Evolutionary conservation across 1,140 invertebrate genomes (phyloP), one percentile per base, ranked within the genome.

Genomic region (Batillaria attramentaria): DNA sequence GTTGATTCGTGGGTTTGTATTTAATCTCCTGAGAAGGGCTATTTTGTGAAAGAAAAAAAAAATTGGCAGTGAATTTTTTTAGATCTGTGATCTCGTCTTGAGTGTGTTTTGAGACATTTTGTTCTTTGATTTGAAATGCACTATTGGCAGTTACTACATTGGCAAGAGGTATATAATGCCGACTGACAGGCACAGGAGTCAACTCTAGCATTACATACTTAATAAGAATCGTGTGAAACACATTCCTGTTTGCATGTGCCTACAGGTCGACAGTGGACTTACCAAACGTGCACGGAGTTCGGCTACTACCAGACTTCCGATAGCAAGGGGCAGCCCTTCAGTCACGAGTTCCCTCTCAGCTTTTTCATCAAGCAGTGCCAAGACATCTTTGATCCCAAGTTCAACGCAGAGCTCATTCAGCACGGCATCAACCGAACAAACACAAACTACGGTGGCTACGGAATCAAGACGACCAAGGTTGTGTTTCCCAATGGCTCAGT

Each of bases 231-330:
- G n/a, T n/a, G n/a, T n/a, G n/a, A n/a, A n/a, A n/a, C n/a, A n/a
- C n/a, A n/a, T n/a, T n/a, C n/a, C n/a, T 60, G 6, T 76, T 76
- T 66, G 6, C 72, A 75, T 79, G 73, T 81, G 16, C n/a, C n/a
- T 42, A 2, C 79, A 90, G 89, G 87, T 73, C 84, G 91, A 18
- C 95, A 97, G 87, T 98, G 97, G 97, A 95, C 93, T n/a, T 98
- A 97, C 88, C 97, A 98, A 90, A 98, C 97, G 0, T 99, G 97
- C 89, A 96, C 95, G 28, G 97, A 99, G 90, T 99, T 98, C 91
- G 97, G 97, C 35, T 98, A 97, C 87, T 98, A 95, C 91, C 97
- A 98, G 92, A 96, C 96, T 0, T 97, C 97, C 0, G 94, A 94
- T 20, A 66, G 93, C 3, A 91, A 93, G 39, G 91, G 93, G 0